Evolutionary conservation across 1,140 invertebrate genomes (phyloP).

Genomic region (Eueides isabella): DNA sequence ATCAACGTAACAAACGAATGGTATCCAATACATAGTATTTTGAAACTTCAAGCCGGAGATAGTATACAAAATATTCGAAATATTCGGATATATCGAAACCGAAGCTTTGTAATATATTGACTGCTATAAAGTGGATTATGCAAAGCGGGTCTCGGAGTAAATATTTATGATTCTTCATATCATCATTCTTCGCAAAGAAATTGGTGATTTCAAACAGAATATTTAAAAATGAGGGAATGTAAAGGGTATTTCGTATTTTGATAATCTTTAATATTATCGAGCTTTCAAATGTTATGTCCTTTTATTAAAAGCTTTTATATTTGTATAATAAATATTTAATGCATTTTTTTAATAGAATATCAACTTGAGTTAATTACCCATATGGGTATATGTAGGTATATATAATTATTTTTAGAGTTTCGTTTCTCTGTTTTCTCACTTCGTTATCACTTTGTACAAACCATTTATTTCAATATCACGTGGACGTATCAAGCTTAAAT

Average conservation of each 20-base stretch:
- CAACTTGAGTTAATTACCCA: too few species aligned
- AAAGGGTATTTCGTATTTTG: background rate
- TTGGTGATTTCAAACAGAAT: conserved; percentile 4
- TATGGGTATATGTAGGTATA: too few species aligned
- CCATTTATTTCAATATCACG: too few species aligned
- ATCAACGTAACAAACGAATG: background rate
- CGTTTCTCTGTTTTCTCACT: too few species aligned
- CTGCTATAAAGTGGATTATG: conserved; percentile 14
- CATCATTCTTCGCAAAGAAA: conserved; percentile 1
- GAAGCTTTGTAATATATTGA: conserved; percentile 12
- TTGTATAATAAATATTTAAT: background rate
- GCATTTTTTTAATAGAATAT: background rate
- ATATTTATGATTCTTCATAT: conserved; percentile 12
- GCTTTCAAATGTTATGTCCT: background rate
- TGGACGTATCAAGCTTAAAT: too few species aligned
- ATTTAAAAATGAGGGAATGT: background rate
- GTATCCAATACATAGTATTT: background rate
- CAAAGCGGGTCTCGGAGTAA: conserved; percentile 1
- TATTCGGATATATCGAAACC: background rate
- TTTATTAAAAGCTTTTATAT: background rate
- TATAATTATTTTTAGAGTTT: too few species aligned
- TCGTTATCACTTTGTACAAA: too few species aligned
- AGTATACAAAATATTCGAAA: background rate
- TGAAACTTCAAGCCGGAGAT: background rate
- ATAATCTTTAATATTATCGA: background rate